These are phyloP conservation scores for Ophthalmolycus amberensis DNA, from an alignment of 2,113 vertebrate species.

Conservation along the genomic window DNA sequence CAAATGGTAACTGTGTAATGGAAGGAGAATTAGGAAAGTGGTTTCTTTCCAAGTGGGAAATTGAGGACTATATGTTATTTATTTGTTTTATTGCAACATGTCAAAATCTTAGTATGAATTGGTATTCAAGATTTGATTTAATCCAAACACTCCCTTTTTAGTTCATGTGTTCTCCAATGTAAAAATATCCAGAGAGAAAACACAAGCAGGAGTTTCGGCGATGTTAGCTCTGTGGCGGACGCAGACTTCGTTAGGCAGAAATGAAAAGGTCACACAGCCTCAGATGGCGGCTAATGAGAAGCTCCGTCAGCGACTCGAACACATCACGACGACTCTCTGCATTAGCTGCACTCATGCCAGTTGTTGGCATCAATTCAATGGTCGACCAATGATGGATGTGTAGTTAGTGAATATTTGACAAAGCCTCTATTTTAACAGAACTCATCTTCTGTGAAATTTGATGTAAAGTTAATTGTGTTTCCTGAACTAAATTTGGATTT, in stretches of 20 bases:
- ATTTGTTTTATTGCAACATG: not conserved
- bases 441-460: slow-evolving; percentile 30
- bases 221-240: slow-evolving; percentile 15
- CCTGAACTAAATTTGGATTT: not conserved
- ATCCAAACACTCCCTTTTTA: not conserved
- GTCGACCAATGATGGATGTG: not conserved
- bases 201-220: slow-evolving; percentile 6
- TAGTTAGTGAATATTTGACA: slow-evolving; percentile 11
- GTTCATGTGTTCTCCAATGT: slow-evolving; percentile 6
- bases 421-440: slow-evolving; percentile 11
- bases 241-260: slow-evolving; percentile 48
- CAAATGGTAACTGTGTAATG: too few species aligned
- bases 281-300: slow-evolving; percentile 62
- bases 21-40: too few species aligned
- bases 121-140: not conserved
- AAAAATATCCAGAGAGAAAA: slow-evolving; percentile 24
- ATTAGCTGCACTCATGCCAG: slow-evolving; percentile 14
- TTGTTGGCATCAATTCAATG: slow-evolving; percentile 2
- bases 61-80: not conserved
- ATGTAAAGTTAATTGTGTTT: slow-evolving; percentile 12
- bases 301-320: slow-evolving; percentile 29
- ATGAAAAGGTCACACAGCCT: slow-evolving; percentile 70
- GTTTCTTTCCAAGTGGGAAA: not conserved
- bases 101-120: not conserved
- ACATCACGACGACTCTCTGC: slow-evolving; percentile 28